A percentile compares a stretch with the other conserved stretches of the same genome.
Conservation (phyloP, 2,888 invertebrate genomes). For the Xestia c-nigrum region DNA sequence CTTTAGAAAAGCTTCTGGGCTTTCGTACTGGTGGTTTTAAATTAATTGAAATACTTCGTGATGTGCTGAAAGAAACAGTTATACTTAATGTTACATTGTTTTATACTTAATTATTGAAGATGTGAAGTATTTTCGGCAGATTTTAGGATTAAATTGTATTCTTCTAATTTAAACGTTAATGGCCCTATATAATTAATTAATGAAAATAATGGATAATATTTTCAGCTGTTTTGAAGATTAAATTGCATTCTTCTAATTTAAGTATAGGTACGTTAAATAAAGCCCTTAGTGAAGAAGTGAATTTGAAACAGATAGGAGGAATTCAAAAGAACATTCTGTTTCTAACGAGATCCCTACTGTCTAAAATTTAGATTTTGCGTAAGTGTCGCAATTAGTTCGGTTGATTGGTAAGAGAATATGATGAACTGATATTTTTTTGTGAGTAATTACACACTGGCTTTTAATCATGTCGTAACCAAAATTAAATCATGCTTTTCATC, state of each 20-base stretch:
- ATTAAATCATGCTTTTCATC: no score
- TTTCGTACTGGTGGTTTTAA: background rate
- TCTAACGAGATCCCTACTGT: background rate
- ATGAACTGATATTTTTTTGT: background rate
- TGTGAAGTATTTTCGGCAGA: background rate
- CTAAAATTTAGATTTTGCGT: background rate
- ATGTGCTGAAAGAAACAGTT: background rate
- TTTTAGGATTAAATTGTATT: background rate
- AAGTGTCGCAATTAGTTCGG: background rate
- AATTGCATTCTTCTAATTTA: constrained; percentile 6
- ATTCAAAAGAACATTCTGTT: background rate
- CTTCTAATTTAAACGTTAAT: no score
- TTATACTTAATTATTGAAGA: background rate
- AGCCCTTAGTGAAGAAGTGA: background rate
- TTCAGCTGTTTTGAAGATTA: background rate
- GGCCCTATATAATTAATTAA: no score
- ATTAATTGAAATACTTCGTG: background rate
- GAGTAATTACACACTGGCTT: background rate
- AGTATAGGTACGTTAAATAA: background rate
- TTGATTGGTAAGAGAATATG: background rate
- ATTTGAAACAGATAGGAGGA: background rate
- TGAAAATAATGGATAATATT: background rate
- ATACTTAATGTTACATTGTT: constrained; percentile 3
- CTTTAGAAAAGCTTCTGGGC: background rate
- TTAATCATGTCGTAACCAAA: background rate